Base-by-base conservation (phyloP, 2,113 vertebrate genomes). In the Bagarius yarrelli region DNA sequence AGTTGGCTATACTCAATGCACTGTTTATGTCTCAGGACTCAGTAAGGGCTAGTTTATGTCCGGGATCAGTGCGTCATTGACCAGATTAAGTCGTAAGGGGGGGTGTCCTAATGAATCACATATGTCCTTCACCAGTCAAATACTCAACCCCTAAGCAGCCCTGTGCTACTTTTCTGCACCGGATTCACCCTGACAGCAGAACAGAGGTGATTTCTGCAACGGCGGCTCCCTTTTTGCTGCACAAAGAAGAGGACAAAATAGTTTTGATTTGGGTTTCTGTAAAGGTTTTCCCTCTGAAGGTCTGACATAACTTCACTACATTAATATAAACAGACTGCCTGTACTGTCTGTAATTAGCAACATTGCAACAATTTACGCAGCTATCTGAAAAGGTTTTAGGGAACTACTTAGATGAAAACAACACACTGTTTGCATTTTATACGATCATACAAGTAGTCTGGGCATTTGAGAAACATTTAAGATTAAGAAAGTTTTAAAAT, bases 21-120 rank as follows among this genome's bases (percentile, higher is more conserved):
- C 30, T 66, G 61, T 56, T 70, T 76, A 72, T 70, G n/a, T 79
- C 52, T 70, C 52, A 69, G 34, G 71, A 47, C 59, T 56, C 23
- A 72, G n/a, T 57, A 34, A 44, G 76, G 64, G 18, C 47, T 25
- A 59, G 76, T 71, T 64, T 81, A 66, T 75, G 32, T 11, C 80
- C 76, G 78, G 57, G 27, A 75, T 50, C 64, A 81, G 59, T 84
- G 72, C 81, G 81, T 84, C 83, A 86, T 77, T 23, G 67, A 81
- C 50, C 64, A 81, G 74, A 69, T 55, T 50, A 57, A 63, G 63
- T 50, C 61, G 52, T 34, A 53, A 34, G 60, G 55, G 63, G 25
- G 4, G 16, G 9, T 5, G 18, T 56, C 63, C 64, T 79, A 76
- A 86, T 82, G 71, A 61, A 84, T 84, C 76, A 74, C 71, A 76